Evolutionary conservation across 2,888 invertebrate genomes (phyloP), one percentile per base, ranked within the genome.

Genomic region (Pterobdella sp.): DNA sequence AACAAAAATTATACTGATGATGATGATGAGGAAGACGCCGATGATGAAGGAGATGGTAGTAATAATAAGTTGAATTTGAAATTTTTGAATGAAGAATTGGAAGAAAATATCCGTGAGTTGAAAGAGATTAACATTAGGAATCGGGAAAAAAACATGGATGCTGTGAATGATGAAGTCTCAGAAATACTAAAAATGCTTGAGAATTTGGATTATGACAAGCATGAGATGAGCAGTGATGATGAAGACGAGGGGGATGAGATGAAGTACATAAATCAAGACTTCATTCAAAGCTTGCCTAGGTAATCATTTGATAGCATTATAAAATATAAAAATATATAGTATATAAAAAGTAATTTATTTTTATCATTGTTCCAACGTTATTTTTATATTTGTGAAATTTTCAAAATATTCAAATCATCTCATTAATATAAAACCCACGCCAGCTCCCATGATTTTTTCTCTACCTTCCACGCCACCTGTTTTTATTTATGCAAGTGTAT

Each of bases 71-170:
- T 42, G 42, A 42, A 18, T 7, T 14, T 42, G 42, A 22, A 56
- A 26, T 7, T 56, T 7, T 56, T 56, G 4, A 26, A 56, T 4
- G 60, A 56, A 26, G 60, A 56, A 3, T n/a, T 56, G 60, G 60
- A 14, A 22, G 60, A 56, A 26, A 56, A 26, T 22, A 7, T 56
- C n/a, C 42, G 18, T 7, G 42, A 7, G 10, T 18, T 42, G 10
- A 42, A 42, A 18, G 42, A 42, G 42, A 18, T 42, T 7, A 7
- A 14, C 42, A 42, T 14, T 7, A 7, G 42, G 42, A 42, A 42
- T 7, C 42, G 18, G 3, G 56, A 70, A 31, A 70, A 70, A 60
- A 36, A 26, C 42, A 29, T 26, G 26, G 49, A 37, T 49, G 68
- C 37, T 49, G 68, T 26, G 22, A n/a, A 7, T 22, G 60, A 56